Evolutionary conservation across 1,140 invertebrate genomes (phyloP).

Genomic region (Apocrypta bakeri): DNA sequence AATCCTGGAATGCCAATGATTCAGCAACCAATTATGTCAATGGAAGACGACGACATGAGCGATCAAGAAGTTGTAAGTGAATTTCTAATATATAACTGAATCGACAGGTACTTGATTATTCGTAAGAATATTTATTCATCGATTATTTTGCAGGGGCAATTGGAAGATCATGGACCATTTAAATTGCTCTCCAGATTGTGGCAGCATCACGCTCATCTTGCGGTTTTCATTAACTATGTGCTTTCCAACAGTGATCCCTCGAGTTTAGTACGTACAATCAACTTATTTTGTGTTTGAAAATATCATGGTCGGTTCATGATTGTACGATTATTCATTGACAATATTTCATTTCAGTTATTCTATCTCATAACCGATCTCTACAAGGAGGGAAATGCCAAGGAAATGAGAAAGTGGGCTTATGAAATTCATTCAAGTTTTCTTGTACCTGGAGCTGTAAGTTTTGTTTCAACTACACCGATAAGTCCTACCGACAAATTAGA

Average conservation of each 20-base stretch:
- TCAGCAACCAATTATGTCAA: slow-evolving; percentile 90
- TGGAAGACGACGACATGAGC: slow-evolving; percentile 95
- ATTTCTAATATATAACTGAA: slow-evolving; percentile 9
- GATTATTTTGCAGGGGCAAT: slow-evolving; percentile 74
- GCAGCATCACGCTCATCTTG: slow-evolving; percentile 86
- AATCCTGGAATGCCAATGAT: slow-evolving; percentile 68
- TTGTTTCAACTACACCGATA: slow-evolving; percentile 32
- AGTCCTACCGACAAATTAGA: no score
- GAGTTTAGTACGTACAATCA: slow-evolving; percentile 77
- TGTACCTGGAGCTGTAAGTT: slow-evolving; percentile 87
- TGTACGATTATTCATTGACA: no score
- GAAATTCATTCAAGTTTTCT: slow-evolving; percentile 98
- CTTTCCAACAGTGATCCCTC: slow-evolving; percentile 90
- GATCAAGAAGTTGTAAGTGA: slow-evolving; percentile 84
- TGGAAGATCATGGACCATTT: slow-evolving; percentile 88
- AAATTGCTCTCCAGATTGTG: slow-evolving; percentile 82
- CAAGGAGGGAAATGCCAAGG: slow-evolving; percentile 89
- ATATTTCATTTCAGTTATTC: slow-evolving; percentile 82
- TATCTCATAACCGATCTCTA: slow-evolving; percentile 91
- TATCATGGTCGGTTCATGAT: no score
- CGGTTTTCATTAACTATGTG: slow-evolving; percentile 93
- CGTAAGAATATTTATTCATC: slow-evolving; percentile 46
- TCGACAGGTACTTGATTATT: neutral
- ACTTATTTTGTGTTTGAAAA: slow-evolving; percentile 22
- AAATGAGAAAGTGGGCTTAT: slow-evolving; percentile 97